Evolutionary conservation across 2,113 vertebrate species (phyloP).

Genomic region (Potamarius usumacintae): DNA sequence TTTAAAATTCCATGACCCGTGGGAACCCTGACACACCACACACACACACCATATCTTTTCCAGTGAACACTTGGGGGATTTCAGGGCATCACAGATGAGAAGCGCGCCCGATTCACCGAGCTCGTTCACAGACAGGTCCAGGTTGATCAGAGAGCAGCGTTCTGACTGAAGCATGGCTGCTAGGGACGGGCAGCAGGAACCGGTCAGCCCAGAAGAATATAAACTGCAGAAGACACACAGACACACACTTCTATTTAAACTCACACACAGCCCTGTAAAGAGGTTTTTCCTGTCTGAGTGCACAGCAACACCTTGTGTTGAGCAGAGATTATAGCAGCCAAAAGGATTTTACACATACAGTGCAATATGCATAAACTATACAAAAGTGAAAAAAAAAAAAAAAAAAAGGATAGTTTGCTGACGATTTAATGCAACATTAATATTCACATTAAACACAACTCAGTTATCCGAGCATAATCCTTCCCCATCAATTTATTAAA

Average conservation of each 20-base stretch:
- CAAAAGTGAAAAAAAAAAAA: too few species aligned
- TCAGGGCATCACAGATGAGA: constrained; percentile 64
- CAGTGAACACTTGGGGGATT: constrained; percentile 50
- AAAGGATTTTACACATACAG: too few species aligned
- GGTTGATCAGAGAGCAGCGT: constrained; percentile 60
- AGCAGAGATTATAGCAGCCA: neutral
- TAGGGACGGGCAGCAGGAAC: constrained; percentile 59
- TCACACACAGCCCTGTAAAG: neutral
- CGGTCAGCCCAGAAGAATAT: constrained; percentile 53
- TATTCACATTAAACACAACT: too few species aligned
- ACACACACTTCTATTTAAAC: neutral
- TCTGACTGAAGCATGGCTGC: constrained; percentile 61
- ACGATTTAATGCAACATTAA: too few species aligned
- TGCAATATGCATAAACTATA: too few species aligned
- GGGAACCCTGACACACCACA: neutral
- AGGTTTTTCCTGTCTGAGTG: neutral
- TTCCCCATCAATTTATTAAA: too few species aligned
- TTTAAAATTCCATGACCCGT: too few species aligned
- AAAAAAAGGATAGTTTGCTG: too few species aligned
- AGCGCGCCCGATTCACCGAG: constrained; percentile 67
- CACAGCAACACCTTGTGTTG: neutral
- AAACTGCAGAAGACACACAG: constrained; percentile 55
- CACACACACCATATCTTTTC: constrained; percentile 58
- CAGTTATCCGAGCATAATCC: too few species aligned
- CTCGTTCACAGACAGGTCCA: constrained; percentile 67